phyloP scores from a whole-genome alignment of 2,888 invertebrate genomes.

The Galeopsomyia nigrocyanea region DNA sequence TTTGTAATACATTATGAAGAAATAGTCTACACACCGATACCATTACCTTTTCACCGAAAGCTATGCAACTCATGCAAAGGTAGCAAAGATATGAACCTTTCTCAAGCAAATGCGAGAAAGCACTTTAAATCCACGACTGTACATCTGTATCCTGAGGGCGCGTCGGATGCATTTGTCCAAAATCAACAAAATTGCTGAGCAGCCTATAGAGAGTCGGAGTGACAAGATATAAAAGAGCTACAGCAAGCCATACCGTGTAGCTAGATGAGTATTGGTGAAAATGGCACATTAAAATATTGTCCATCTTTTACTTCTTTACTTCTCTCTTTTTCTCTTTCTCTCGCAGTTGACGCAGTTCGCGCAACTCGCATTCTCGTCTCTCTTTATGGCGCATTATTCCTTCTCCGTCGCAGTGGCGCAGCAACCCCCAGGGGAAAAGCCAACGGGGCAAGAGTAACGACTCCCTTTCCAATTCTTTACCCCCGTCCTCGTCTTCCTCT shows the following conservation, averaged over 20 bases:
- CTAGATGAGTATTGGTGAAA: slow-evolving; percentile 43
- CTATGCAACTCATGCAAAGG: too few species aligned
- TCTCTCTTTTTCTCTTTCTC: slow-evolving; percentile 32
- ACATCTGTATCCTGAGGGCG: background rate
- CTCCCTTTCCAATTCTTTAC: slow-evolving; percentile 39
- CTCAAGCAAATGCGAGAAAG: slow-evolving; percentile 9
- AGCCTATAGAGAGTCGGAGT: background rate
- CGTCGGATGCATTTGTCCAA: slow-evolving; percentile 6
- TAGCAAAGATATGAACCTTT: too few species aligned
- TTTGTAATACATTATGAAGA: too few species aligned
- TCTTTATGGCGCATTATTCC: background rate
- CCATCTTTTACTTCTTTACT: slow-evolving; percentile 50
- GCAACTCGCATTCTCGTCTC: slow-evolving; percentile 50
- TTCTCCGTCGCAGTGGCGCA: slow-evolving; percentile 45
- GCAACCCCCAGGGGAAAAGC: slow-evolving; percentile 31
- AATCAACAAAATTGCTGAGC: slow-evolving; percentile 14
- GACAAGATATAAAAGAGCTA: background rate
- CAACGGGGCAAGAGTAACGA: background rate
- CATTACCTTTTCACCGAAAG: too few species aligned
- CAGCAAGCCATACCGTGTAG: background rate
- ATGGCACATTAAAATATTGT: slow-evolving; percentile 59
- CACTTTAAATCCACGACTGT: background rate
- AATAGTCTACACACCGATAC: too few species aligned
- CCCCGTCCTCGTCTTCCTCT: slow-evolving; percentile 42
- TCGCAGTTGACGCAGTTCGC: slow-evolving; percentile 32